Base-by-base conservation (phyloP, 2,797 vertebrate genomes). In the Intellagama lesueurii region DNA sequence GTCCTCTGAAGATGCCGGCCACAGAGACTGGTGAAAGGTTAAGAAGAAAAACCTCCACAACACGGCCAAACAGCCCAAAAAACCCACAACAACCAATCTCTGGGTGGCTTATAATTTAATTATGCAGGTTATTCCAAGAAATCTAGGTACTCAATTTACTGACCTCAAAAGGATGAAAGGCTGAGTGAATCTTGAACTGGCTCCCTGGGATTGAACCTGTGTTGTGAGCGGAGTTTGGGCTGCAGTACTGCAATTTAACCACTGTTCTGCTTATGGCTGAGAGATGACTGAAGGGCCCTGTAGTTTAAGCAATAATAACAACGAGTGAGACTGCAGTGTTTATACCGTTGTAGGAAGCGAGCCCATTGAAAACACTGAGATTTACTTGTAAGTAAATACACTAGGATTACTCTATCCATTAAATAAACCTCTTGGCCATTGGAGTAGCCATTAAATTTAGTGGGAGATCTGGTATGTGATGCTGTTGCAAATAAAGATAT, bases 401-500 rank as follows among this genome's bases (percentile, higher is more conserved):
- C 32, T 30, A 44, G 66, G 66, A 22, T 47, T 83, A 24, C 0
- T 22, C 14, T 66, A 22, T 14, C 40, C 26, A 6, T 32, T 22
- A 81, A 2, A 52, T 47, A 73, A 26, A 32, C 28, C 40, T 40
- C 40, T 4, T 89, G 47, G 44, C 22, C 8, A 1, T 17, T 81
- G 87, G n/a, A 49, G 66, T 7, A 24, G 16, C 2, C 81, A 47
- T 28, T 35, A 72, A 28, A 75, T 88, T 75, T 81, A 91, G 60
- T 11, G 44, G n/a, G 49, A 87, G 60, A 64, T 75, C 81, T 93
- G 5, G 83, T 32, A 0, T 30, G 14, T 72, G 75, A 80, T 90
- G 6, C 17, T 86, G 64, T 88, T 86, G 32, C 89, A n/a, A 89
- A 91, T 60, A 49, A 68, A 72, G 30, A 8, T 89, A 73, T 35